Evolutionary conservation across 2,113 vertebrate genomes (phyloP), one percentile per base, ranked within the genome.

Genomic region (Sylvicapra grimmia): DNA sequence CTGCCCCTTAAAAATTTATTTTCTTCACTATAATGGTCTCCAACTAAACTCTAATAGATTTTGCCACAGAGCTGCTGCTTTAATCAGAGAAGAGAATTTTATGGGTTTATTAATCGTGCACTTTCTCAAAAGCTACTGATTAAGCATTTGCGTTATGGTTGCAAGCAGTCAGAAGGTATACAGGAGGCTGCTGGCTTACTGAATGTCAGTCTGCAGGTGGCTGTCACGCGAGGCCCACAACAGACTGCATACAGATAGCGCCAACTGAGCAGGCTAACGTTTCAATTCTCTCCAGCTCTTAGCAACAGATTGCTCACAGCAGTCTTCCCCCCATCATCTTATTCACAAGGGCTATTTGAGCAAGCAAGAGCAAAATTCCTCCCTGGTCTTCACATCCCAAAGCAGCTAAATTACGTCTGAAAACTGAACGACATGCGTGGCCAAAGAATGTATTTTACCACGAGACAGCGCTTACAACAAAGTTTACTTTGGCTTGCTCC

Each of bases 111-210:
- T 98, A 98, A 98, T 89, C 92, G 40, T 80, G 94, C 58, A 90
- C 89, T 94, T 95, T 97, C 96, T 96, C 95, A 98, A 98, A 98
- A 98, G 97, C 23, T 89, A 33, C 86, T 98, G 97, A 98, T 97
- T 97, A 98, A 97, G 96, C 77, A 40, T 97, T 97, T 97, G 89
- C 96, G 96, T 98, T 96, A 96, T 93, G 93, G 77, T 95, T 58
- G 15, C 33, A 1, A 97, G 92, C 94, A 98, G 97, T 97, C 93
- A 95, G 98, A 97, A 95, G 96, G 96, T 63, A 93, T 13, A 72
- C 93, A 92, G 77, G 21, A 92, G 95, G 86, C 36, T 59, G 72
- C 72, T 82, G 21, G 59, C 86, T 96, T 72, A 63, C 90, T 1
- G 16, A 93, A 86, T 31, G 93, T 96, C 51, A 96, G 97, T 77